A percentile compares a stretch with the other conserved stretches of the same genome.
Evolutionary conservation across 2,888 invertebrate species (phyloP).

Genomic region (Trissolcus japonicus): DNA sequence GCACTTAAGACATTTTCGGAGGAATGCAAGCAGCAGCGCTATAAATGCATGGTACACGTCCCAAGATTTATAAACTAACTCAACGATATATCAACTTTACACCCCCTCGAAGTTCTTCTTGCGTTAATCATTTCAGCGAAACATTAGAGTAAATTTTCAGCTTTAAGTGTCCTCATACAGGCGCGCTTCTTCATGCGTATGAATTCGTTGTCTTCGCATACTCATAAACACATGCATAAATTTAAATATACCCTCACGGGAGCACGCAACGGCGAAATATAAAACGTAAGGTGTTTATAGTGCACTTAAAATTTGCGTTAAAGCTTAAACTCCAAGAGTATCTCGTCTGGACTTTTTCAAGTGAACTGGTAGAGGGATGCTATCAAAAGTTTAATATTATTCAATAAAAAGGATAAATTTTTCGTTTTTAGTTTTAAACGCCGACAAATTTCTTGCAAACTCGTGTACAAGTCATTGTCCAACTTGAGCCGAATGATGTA

Average conservation of each 20-base stretch:
- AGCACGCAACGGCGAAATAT: slow-evolving; percentile 13
- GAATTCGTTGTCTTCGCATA: slow-evolving; percentile 44
- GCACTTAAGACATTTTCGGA: slow-evolving; percentile 14
- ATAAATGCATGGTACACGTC: slow-evolving; percentile 22
- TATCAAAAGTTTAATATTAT: too few relatives aligned
- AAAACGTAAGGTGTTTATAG: slow-evolving; percentile 12
- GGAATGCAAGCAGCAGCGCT: slow-evolving; percentile 22
- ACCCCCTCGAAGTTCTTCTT: slow-evolving; percentile 34
- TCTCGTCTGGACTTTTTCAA: not conserved
- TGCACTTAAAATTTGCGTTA: slow-evolving; percentile 7
- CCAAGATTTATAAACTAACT: slow-evolving; percentile 43
- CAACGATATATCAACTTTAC: slow-evolving; percentile 47
- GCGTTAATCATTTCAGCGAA: slow-evolving; percentile 46
- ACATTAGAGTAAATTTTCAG: slow-evolving; percentile 48
- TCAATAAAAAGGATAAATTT: too few relatives aligned
- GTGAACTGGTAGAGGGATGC: too few relatives aligned
- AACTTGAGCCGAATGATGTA: slow-evolving; percentile 23
- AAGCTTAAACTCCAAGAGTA: not conserved
- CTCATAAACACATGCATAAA: slow-evolving; percentile 46
- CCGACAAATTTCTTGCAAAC: slow-evolving; percentile 5
- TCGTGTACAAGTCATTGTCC: not conserved
- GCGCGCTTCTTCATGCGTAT: slow-evolving; percentile 41
- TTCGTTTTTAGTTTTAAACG: not conserved
- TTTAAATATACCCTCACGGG: slow-evolving; percentile 27
- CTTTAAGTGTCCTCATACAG: slow-evolving; percentile 36